Base-by-base conservation (phyloP, 2,113 vertebrate genomes). In the Rhegmatorhina hoffmannsi region DNA sequence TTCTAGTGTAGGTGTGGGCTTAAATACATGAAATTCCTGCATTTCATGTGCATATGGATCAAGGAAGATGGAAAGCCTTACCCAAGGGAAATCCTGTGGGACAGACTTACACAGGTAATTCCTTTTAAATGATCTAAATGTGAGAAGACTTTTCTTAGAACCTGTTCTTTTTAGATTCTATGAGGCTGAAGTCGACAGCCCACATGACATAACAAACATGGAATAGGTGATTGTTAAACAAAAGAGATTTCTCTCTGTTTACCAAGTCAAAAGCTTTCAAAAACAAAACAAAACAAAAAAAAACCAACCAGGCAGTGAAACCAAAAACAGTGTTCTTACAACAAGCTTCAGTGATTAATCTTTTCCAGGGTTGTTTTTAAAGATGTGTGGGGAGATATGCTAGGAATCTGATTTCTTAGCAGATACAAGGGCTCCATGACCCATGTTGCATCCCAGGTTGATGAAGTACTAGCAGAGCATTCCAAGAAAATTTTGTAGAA, bases 321-420 rank as follows among this genome's bases (percentile, higher is more conserved):
- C 16, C 8, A 68, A 77, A 94, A 94, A 43, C 77, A 78, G 28
- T 36, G 90, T 87, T 91, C 81, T 80, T 69, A 77, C 13, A 88
- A 91, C 63, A 87, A 53, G 60, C 50, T 76, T 80, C 43, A 70
- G 33, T 74, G 84, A 47, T 92, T 87, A 86, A 86, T 89, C 17
- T 40, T 87, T 84, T 68, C 59, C 23, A 69, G 70, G 38, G 20
- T 66, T 92, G 87, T 80, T 96, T 97, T 87, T 76, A 74, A 85
- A 92, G 84, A 87, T 89, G 33, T 8, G 0, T 58, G 29, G n/a
- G 52, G 68, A 95, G 53, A 86, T 91, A 77, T 0, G 19, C 56
- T 55, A 77, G 74, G 84, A 90, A 80, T 90, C 19, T 55, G 11
- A 38, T 85, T 80, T 86, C 50, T 89, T 89, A 63, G 64, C 38